Evolutionary conservation across 92 coral and sea anemone species (phyloP), one percentile per base, ranked within the genome.

Genomic region (Phenganax subtilis): DNA sequence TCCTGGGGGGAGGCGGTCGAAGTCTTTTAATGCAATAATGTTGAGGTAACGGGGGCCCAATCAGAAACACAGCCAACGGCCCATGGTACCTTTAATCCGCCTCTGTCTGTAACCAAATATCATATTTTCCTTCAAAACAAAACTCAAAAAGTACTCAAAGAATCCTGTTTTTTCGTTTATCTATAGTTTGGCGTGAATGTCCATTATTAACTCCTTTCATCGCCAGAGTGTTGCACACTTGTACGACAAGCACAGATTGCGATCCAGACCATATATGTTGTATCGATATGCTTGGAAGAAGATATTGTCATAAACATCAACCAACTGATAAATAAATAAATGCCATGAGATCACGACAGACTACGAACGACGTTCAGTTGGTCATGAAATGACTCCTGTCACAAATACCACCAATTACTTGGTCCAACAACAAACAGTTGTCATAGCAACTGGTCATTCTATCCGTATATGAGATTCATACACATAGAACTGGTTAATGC

Each of bases 201-300:
- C 83, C 83, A 8, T 51, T 79, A 25, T 8, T 79, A 9, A 79
- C 83, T 10, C 83, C 83, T 10, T 79, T 47, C 56, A 65, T 68
- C 14, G 15, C 59, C 12, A 51, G 65, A 20, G 69, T 68, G 7
- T 28, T 79, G 16, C 57, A 64, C 15, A 68, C 87, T 8, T 96
- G 99, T 72, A 87, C 89, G 75, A 93, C 93, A 79, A 92, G 91
- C 27, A 82, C 86, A 7, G 99, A 96, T 72, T 96, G 99, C 55
- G 92, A 92, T 3, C 72, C 82, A 20, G 92, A 92, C 70, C 93
- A 88, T 53, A 88, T 90, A 0, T 96, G 99, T 51, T 96, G 99
- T 55, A 59, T 96, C 80, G 99, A 96, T 71, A 96, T 96, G 99
- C 90, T 97, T 6, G 99, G 97, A 72, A 66, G 99, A 77, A 92